Base-by-base conservation (phyloP, 1,140 invertebrate species). In the Oedothorax gibbosus region DNA sequence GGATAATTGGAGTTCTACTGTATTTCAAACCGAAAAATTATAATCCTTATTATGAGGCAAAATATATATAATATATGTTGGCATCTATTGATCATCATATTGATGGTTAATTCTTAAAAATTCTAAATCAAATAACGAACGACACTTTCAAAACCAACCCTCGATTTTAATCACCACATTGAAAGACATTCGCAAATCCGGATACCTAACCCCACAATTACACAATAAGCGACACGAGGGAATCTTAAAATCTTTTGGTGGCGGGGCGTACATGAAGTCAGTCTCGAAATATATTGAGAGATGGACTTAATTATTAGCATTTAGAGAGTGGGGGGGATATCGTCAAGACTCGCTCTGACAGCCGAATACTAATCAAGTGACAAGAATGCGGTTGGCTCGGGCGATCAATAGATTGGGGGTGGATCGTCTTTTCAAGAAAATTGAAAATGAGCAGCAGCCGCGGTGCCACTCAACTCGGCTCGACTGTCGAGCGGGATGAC, bases 261-360 rank as follows among this genome's bases (percentile, higher is more conserved):
- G 75, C 10, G 20, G 14, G 57, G 12, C n/a, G n/a, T 10, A 68
- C 65, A 68, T 5, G 5, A 35, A 35, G 35, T 35, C 35, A 35
- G 35, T 35, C 35, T 35, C 50, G 75, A 77, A 71, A 71, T 77
- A 56, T 77, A 77, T 64, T 50, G n/a, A n/a, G 54, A 60, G 60
- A 14, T 18, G 51, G 64, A 79, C 77, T 79, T 79, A 79, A 79
- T 79, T 79, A 79, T 79, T 79, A 79, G 77, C 77, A 79, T 79
- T 79, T 79, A 79, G 68, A 79, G 77, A 51, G 77, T 21, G 68
- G 68, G 54, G 60, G 68, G 68, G 49, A 35, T 51, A 35, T 68
- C 68, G 77, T 79, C 77, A 79, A 35, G 62, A 66, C 77, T 79
- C 62, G 65, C 77, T 11, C 65, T 79, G 77, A 79, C 77, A 79